phyloP scores from a whole-genome alignment of 2,888 invertebrate genomes.

The Napeogenes sylphis region DNA sequence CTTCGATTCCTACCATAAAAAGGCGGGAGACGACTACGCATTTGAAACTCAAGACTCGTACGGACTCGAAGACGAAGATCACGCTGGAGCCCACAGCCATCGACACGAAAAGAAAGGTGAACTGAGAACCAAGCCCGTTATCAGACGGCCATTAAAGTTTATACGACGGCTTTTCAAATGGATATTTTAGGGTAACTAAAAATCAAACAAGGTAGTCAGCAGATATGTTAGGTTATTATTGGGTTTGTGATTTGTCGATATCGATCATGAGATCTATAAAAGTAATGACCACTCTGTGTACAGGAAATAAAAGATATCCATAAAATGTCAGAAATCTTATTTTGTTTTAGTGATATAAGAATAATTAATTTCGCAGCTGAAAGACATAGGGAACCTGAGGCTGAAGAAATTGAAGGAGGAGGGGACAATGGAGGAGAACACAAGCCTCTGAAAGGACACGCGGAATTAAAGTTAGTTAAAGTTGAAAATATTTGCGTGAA shows the following conservation, averaged over 20 bases:
- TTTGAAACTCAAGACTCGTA: conserved; percentile 82
- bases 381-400: conserved; percentile 33
- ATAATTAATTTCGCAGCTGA: conserved; percentile 37
- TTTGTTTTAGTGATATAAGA: conserved; percentile 18
- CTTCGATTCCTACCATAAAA: conserved; percentile 84
- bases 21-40: conserved; percentile 84
- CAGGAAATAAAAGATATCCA: no score
- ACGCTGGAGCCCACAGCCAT: conserved; percentile 67
- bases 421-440: conserved; percentile 35
- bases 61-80: conserved; percentile 75
- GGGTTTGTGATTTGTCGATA: neutral
- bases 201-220: conserved; percentile 1
- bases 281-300: no score
- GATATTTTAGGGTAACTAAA: conserved; percentile 39
- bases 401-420: conserved; percentile 36
- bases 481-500: neutral
- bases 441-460: conserved; percentile 39
- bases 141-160: conserved; percentile 51
- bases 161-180: conserved; percentile 47
- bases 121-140: conserved; percentile 40
- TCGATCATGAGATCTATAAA: no score
- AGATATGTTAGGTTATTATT: neutral
- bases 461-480: conserved; percentile 54
- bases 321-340: neutral
- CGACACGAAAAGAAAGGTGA: conserved; percentile 62